A percentile compares a stretch with the other conserved stretches of the same genome.
phyloP scores from a whole-genome alignment of 2,888 invertebrate species.

The Ptychoptera albimana region DNA sequence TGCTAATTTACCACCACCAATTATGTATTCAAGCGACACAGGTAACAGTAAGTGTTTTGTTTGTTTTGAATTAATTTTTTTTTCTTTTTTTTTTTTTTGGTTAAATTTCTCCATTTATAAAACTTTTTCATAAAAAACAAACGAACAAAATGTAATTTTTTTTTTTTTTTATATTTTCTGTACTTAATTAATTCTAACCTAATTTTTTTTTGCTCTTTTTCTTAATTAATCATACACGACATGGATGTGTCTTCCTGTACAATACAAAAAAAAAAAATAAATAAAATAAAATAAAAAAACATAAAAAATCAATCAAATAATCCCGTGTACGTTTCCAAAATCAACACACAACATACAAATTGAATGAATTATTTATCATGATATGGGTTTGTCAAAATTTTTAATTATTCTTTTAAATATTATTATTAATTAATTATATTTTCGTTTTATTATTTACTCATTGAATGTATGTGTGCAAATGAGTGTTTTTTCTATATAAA shows the following conservation, averaged over 20 bases:
- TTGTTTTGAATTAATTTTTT: conserved; percentile 2
- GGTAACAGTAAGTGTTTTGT: conserved; percentile 34
- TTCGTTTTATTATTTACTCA: too few species aligned
- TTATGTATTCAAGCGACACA: conserved; percentile 72
- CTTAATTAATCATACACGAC: too few species aligned
- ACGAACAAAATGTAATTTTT: too few species aligned
- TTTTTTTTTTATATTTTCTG: conserved; percentile 7
- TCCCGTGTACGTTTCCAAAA: neutral
- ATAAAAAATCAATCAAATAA: neutral
- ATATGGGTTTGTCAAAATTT: neutral
- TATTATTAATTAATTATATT: too few species aligned
- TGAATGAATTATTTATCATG: neutral
- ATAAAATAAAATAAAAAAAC: neutral
- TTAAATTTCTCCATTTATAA: too few species aligned
- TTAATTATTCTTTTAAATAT: neutral
- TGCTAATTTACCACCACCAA: conserved; percentile 69
- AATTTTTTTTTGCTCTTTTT: too few species aligned
- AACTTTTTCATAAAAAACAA: too few species aligned
- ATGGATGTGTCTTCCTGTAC: neutral
- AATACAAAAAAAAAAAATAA: neutral
- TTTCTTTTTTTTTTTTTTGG: too few species aligned
- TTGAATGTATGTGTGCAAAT: too few species aligned
- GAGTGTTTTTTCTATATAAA: too few species aligned
- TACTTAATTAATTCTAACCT: conserved; percentile 2
- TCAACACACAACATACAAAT: neutral